phyloP scores from a whole-genome alignment of 2,888 invertebrate genomes.

The Physocephala rufipes region DNA sequence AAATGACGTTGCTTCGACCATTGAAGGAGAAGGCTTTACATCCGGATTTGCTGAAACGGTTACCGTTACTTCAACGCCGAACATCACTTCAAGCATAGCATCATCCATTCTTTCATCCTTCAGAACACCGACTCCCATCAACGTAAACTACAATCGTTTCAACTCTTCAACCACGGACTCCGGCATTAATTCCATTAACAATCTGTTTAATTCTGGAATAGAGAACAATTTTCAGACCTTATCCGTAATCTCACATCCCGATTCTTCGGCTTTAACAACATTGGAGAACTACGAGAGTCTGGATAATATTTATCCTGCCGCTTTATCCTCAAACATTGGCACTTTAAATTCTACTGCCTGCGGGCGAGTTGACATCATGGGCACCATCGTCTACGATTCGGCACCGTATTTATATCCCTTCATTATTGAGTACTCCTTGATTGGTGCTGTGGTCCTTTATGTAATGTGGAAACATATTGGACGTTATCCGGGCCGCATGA shows the following conservation, averaged over 20 bases:
- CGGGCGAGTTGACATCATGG: slow-evolving; percentile 89
- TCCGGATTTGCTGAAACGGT: slow-evolving; percentile 13
- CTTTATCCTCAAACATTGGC: slow-evolving; percentile 67
- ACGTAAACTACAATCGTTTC: slow-evolving; percentile 43
- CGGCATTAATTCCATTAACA: slow-evolving; percentile 60
- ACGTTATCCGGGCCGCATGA: slow-evolving; percentile 80
- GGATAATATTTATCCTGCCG: slow-evolving; percentile 71
- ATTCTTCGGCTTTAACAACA: slow-evolving; percentile 54
- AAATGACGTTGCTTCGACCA: slow-evolving; percentile 37
- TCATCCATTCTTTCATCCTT: slow-evolving; percentile 56
- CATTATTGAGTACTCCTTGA: slow-evolving; percentile 94
- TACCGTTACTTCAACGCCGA: slow-evolving; percentile 42
- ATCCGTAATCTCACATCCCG: slow-evolving; percentile 62
- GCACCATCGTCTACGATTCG: slow-evolving; percentile 89
- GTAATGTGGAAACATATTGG: slow-evolving; percentile 97
- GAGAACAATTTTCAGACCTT: slow-evolving; percentile 64
- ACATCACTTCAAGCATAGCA: slow-evolving; percentile 50
- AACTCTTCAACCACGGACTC: slow-evolving; percentile 56
- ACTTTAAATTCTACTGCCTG: slow-evolving; percentile 72
- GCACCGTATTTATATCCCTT: slow-evolving; percentile 96
- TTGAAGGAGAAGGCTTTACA: slow-evolving; percentile 16
- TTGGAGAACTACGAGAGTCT: slow-evolving; percentile 69
- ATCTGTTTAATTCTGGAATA: slow-evolving; percentile 61
- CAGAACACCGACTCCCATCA: slow-evolving; percentile 53
- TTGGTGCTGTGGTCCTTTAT: slow-evolving; percentile 94